phyloP scores from a whole-genome alignment of 2,888 invertebrate genomes.

The Pollenia amentaria region DNA sequence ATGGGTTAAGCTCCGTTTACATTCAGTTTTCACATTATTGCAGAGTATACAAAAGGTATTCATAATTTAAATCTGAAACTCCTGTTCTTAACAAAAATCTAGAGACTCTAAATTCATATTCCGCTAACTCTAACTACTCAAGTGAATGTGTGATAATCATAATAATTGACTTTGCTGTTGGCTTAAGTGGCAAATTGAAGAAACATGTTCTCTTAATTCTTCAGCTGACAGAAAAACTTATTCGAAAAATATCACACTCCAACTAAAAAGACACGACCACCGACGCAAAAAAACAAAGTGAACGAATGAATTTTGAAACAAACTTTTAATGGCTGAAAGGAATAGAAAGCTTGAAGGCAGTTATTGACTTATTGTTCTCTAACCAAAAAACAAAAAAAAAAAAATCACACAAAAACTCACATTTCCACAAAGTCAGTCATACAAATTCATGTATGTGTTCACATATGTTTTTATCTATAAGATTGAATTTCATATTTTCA shows the following conservation, averaged over 20 bases:
- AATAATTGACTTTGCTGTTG: constrained; percentile 83
- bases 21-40: too few species aligned
- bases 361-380: constrained; percentile 73
- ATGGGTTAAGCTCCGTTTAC: too few species aligned
- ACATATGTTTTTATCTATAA: not conserved
- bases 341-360: constrained; percentile 68
- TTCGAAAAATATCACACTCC: constrained; percentile 30
- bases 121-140: constrained; percentile 46
- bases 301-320: constrained; percentile 73
- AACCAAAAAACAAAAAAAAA: not conserved
- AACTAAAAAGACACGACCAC: not conserved
- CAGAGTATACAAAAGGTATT: too few species aligned
- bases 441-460: not conserved
- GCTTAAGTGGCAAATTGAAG: constrained; percentile 85
- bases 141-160: constrained; percentile 76
- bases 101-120: constrained; percentile 16
- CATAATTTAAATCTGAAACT: not conserved
- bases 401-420: not conserved
- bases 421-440: not conserved
- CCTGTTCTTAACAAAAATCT: not conserved
- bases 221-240: constrained; percentile 32
- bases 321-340: constrained; percentile 61
- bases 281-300: constrained; percentile 28
- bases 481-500: constrained; percentile 26
- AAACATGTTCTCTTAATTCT: constrained; percentile 80